Evolutionary conservation across 2,113 vertebrate species (phyloP).

Genomic region (Litocranius walleri): DNA sequence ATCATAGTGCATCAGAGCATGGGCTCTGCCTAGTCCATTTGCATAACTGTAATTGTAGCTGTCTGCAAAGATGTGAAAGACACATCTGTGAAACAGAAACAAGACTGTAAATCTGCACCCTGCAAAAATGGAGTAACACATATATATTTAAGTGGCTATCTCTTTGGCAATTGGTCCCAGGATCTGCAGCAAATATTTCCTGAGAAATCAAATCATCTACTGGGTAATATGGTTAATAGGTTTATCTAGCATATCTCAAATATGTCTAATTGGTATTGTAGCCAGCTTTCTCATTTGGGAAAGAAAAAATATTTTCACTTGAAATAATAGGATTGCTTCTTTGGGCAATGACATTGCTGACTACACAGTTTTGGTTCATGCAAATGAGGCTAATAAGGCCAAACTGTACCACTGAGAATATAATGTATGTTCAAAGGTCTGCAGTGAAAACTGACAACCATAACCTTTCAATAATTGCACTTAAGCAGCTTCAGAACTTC

Average conservation of each 20-base stretch:
- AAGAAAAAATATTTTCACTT: constrained; percentile 23
- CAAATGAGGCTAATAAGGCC: constrained; percentile 10
- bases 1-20: constrained; percentile 76
- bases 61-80: constrained; percentile 81
- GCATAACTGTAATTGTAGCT: constrained; percentile 83
- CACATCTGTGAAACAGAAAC: constrained; percentile 81
- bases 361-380: background rate
- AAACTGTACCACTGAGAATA: background rate
- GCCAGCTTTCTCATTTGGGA: background rate
- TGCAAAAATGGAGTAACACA: constrained; percentile 82
- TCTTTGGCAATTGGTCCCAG: constrained; percentile 80
- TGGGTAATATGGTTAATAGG: background rate
- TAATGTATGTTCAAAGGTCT: background rate
- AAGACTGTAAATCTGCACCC: constrained; percentile 82
- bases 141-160: constrained; percentile 77
- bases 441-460: background rate
- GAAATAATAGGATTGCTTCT: constrained; percentile 15
- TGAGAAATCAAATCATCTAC: background rate
- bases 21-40: constrained; percentile 78
- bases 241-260: background rate
- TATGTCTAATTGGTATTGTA: background rate
- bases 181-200: constrained; percentile 81
- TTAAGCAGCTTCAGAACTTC: background rate
- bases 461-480: background rate
- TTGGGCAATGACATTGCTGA: background rate